Percentiles rank a stretch among this genome's conserved stretches.
Conservation (phyloP, 2,797 vertebrate species). For the Diplodus sargus region DNA sequence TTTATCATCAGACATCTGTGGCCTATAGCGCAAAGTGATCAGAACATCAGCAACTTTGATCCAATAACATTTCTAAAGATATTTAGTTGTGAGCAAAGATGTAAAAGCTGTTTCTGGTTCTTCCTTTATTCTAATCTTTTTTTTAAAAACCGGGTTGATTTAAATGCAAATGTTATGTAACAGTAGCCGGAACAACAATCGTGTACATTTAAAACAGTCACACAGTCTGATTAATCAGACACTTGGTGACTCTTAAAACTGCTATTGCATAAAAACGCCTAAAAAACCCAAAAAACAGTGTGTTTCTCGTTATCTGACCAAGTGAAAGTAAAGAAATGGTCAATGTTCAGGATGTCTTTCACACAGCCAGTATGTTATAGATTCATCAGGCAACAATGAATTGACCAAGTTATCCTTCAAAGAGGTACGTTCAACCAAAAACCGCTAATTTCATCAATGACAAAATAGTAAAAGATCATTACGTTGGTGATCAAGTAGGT, state of each 20-base stretch:
- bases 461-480: slow-evolving; percentile 22
- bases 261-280: slow-evolving; percentile 26
- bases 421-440: neutral
- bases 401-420: neutral
- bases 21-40: slow-evolving; percentile 20
- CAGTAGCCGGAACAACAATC: slow-evolving; percentile 33
- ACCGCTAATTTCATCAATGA: neutral
- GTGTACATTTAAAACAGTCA: slow-evolving; percentile 34
- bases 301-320: slow-evolving; percentile 2
- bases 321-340: slow-evolving; percentile 1
- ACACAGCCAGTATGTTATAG: slow-evolving; percentile 11
- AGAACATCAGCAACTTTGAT: slow-evolving; percentile 20
- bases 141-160: slow-evolving; percentile 3
- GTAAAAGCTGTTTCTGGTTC: slow-evolving; percentile 11
- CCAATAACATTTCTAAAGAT: too few relatives aligned
- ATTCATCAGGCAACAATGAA: slow-evolving; percentile 34
- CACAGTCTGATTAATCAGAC: slow-evolving; percentile 14
- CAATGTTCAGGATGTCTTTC: slow-evolving; percentile 4
- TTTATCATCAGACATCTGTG: slow-evolving; percentile 18
- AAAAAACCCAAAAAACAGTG: neutral
- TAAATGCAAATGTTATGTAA: slow-evolving; percentile 30
- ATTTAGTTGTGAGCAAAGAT: neutral
- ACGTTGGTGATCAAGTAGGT: slow-evolving; percentile 10
- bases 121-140: neutral
- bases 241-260: slow-evolving; percentile 18